Percentiles rank a stretch among this genome's conserved stretches.
These are phyloP conservation scores for Nemoura dubitans DNA, from an alignment of 2,888 invertebrate species.

Conservation along the genomic window DNA sequence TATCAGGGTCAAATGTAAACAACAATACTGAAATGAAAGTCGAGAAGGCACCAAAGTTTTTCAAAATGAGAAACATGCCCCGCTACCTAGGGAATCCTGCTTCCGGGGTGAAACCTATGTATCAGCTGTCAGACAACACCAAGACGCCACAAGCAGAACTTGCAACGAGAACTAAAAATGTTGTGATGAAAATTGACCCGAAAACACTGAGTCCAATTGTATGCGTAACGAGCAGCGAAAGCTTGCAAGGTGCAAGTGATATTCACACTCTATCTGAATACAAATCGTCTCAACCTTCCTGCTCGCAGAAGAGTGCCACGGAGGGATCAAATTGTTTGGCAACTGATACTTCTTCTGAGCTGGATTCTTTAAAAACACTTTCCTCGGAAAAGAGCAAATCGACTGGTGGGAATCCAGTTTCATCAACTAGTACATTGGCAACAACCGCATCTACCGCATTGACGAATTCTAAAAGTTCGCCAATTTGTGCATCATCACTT, in stretches of 20 bases:
- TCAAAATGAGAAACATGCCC: conserved; percentile 67
- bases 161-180: neutral
- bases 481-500: neutral
- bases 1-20: conserved; percentile 28
- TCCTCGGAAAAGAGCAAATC: neutral
- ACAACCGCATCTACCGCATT: neutral
- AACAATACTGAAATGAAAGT: conserved; percentile 33
- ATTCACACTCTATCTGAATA: neutral
- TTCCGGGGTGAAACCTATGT: conserved; percentile 70
- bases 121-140: conserved; percentile 61
- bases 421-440: conserved; percentile 46
- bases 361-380: neutral
- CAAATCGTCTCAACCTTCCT: neutral
- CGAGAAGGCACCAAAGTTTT: conserved; percentile 65
- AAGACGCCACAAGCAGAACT: conserved; percentile 24
- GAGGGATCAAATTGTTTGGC: neutral
- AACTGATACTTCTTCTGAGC: neutral
- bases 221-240: conserved; percentile 58
- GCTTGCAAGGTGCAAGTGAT: neutral
- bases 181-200: conserved; percentile 65
- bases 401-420: conserved; percentile 53
- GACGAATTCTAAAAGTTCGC: neutral
- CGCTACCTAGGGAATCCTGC: conserved; percentile 67
- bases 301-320: neutral
- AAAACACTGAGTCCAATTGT: conserved; percentile 67